Conservation (phyloP, 2,113 vertebrate genomes). For the Cebidichthys violaceus region DNA sequence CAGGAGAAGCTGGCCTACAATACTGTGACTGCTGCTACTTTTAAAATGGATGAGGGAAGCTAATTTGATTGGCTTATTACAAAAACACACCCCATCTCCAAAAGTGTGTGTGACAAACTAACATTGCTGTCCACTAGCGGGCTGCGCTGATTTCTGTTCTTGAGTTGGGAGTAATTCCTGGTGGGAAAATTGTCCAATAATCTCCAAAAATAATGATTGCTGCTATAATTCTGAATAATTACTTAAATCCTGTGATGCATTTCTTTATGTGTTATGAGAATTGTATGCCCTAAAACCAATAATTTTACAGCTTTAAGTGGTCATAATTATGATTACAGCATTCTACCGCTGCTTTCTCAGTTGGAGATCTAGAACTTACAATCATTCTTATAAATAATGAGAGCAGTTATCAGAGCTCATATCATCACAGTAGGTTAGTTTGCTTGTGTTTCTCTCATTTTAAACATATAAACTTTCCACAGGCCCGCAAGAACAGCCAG, state of each 20-base stretch:
- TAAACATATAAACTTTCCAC: slow-evolving; percentile 18
- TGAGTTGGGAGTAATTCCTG: not conserved
- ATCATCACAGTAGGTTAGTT: not conserved
- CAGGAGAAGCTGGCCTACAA: slow-evolving; percentile 4
- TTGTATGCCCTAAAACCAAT: not conserved
- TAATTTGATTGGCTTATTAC: slow-evolving; percentile 35
- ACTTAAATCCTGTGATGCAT: slow-evolving; percentile 16
- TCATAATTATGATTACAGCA: slow-evolving; percentile 13
- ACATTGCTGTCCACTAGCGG: slow-evolving; percentile 5
- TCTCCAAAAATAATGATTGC: slow-evolving; percentile 20
- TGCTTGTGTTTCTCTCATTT: not conserved
- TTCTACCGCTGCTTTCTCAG: not conserved
- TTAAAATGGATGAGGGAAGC: slow-evolving; percentile 7
- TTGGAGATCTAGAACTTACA: not conserved
- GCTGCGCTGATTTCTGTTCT: slow-evolving; percentile 16
- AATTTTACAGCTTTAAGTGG: slow-evolving; percentile 13
- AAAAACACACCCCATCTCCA: slow-evolving; percentile 7
- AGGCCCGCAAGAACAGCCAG: slow-evolving; percentile 92
- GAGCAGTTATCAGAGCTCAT: not conserved
- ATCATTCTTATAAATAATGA: slow-evolving; percentile 4
- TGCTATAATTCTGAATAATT: slow-evolving; percentile 14
- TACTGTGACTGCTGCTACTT: slow-evolving; percentile 17
- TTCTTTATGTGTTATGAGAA: not conserved
- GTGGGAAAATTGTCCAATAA: not conserved
- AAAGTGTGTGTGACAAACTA: not conserved